A percentile compares a stretch with the other conserved stretches of the same genome.
phyloP scores from a whole-genome alignment of 2,113 vertebrate genomes.

The Talpa occidentalis region DNA sequence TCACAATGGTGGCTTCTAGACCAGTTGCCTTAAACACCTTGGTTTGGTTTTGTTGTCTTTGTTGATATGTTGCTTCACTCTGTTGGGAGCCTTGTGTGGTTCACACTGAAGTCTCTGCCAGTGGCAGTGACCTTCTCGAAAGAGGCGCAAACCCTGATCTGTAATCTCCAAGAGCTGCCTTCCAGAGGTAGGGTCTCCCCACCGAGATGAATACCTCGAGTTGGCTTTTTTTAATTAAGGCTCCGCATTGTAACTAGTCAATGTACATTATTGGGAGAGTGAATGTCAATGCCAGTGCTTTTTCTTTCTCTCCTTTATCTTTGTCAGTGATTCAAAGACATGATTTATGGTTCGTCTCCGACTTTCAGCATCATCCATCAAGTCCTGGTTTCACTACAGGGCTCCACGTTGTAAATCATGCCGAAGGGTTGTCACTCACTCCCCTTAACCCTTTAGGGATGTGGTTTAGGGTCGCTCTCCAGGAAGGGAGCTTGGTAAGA shows the following conservation, averaged over 20 bases:
- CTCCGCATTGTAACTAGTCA: conserved; percentile 99
- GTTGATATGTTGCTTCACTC: background rate
- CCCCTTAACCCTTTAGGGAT: conserved; percentile 95
- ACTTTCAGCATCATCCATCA: conserved; percentile 99
- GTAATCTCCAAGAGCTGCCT: conserved; percentile 75
- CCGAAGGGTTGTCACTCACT: conserved; percentile 99
- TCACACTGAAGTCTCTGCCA: background rate
- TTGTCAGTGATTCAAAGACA: conserved; percentile 99
- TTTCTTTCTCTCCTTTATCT: conserved; percentile 99
- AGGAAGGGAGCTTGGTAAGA: conserved; percentile 49
- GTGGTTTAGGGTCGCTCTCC: conserved; percentile 52
- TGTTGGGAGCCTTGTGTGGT: background rate
- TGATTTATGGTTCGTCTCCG: conserved; percentile 99
- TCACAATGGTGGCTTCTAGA: rapidly evolving
- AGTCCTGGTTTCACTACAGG: conserved; percentile 96
- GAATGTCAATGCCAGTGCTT: conserved; percentile 99
- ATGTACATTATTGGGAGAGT: conserved; percentile 99
- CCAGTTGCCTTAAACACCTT: background rate
- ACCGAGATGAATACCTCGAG: conserved; percentile 83
- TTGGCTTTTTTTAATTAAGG: conserved; percentile 98
- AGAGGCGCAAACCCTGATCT: conserved; percentile 75
- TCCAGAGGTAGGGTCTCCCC: conserved; percentile 56
- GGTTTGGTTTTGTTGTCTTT: too few species aligned
- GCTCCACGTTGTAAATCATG: conserved; percentile 99
- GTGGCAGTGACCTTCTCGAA: conserved; percentile 34